Percentiles rank a stretch among this genome's conserved stretches.
Conservation (phyloP, 2,113 vertebrate species). For the Elachura formosa region DNA sequence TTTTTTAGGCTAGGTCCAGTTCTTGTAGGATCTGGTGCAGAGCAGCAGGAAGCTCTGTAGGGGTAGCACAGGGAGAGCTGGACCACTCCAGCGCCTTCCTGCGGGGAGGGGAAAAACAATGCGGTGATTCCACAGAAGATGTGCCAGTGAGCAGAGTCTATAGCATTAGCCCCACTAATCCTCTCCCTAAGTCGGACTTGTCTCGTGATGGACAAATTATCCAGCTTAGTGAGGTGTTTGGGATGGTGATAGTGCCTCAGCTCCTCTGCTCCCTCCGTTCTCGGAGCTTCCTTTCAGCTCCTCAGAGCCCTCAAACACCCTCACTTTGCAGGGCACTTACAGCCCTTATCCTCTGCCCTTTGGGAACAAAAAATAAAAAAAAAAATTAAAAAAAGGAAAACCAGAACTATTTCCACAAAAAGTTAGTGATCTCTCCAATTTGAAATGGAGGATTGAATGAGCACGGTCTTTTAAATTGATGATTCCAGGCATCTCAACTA, state of each 20-base stretch:
- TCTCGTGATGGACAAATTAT: slow-evolving; percentile 36
- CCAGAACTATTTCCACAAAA: neutral
- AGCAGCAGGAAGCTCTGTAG: neutral
- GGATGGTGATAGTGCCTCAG: neutral
- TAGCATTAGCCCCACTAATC: slow-evolving; percentile 22
- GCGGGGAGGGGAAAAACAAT: neutral
- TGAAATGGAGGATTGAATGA: neutral
- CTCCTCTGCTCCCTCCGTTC: neutral
- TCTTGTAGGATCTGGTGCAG: neutral
- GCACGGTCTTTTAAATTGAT: neutral
- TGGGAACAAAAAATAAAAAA: neutral
- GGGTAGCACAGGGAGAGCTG: neutral
- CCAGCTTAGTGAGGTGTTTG: slow-evolving; percentile 10
- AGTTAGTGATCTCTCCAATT: neutral
- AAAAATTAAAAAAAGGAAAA: neutral
- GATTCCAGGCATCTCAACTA: neutral
- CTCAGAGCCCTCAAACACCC: neutral
- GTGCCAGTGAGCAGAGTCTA: neutral
- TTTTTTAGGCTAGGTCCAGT: neutral
- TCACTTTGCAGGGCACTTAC: neutral
- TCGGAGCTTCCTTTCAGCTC: neutral
- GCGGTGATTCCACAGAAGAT: neutral
- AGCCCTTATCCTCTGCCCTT: neutral
- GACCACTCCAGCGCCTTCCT: neutral
- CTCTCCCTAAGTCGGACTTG: slow-evolving; percentile 3